Conservation (phyloP, 37 sponge, comb jelly and placozoan species). For the Bolinopsis microptera region DNA sequence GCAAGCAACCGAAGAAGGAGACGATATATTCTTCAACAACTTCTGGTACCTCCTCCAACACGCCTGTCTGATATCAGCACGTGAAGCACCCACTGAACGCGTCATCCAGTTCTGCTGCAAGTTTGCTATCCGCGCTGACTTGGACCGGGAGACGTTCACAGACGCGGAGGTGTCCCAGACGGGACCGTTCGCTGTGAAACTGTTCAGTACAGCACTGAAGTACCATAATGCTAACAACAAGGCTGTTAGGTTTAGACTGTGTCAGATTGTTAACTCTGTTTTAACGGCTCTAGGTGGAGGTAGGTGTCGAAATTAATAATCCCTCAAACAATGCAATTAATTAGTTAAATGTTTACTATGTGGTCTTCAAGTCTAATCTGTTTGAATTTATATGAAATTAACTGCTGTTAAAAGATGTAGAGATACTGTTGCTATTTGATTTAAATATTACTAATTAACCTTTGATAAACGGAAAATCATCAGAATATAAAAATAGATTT, state of each 20-base stretch:
- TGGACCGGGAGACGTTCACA: neutral
- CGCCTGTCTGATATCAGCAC: constrained; percentile 19
- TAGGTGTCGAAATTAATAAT: neutral
- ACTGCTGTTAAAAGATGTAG: no score
- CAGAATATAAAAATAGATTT: no score
- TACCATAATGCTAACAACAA: constrained; percentile 61
- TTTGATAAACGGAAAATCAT: no score
- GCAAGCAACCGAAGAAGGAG: neutral
- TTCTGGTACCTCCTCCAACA: constrained; percentile 64
- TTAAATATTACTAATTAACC: no score
- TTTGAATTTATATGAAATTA: no score
- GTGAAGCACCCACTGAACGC: constrained; percentile 58
- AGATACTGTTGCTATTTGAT: no score
- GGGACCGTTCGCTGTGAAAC: constrained; percentile 41
- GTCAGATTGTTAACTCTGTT: constrained; percentile 50
- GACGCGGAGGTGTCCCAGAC: constrained; percentile 55
- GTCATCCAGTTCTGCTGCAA: constrained; percentile 62
- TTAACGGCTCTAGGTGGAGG: constrained; percentile 51
- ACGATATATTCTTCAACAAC: constrained; percentile 2
- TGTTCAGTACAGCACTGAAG: constrained; percentile 51
- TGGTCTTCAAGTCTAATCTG: no score
- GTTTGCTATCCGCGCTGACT: constrained; percentile 61
- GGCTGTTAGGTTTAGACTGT: constrained; percentile 59
- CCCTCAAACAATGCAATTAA: no score
- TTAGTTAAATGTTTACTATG: no score